Base-by-base conservation (phyloP, 2,888 invertebrate genomes). In the Mythimna loreyi region DNA sequence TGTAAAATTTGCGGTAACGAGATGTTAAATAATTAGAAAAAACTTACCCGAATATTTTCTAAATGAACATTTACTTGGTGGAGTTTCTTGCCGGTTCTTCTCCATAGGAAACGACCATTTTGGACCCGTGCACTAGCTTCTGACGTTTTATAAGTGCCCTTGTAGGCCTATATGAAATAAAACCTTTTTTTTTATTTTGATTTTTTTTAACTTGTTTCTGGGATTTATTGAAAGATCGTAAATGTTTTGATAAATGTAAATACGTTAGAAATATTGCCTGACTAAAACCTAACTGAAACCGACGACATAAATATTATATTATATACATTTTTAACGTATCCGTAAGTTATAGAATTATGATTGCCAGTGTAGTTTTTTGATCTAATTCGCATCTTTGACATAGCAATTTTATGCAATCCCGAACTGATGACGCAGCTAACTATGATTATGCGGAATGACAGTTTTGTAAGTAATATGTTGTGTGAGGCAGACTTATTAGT, bases 361-460 rank as follows among this genome's bases (percentile, higher is more conserved):
- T 21, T 40, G 36, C 65, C 16, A n/a, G 21, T 30, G 40, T 19
- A 19, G 1, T 19, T 21, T 40, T 19, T 45, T 1, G 25, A 16
- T n/a, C 6, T 49, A 9, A 43, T 65, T 45, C n/a, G 5, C n/a
- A 0, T 19, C 0, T 28, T 65, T 66, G 43, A 33, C 33, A 61
- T 21, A 8, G 65, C 62, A 66, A 13, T 21, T 50, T 19, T 6
- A n/a, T 49, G 28, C 3, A 67, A 57, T 47, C 4, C 9, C n/a
- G 6, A 16, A 9, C 36, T 36, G 49, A 49, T 67, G 49, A 30
- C 28, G 13, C 23, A 23, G 8, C 1, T 6, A 33, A 16, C n/a
- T 4, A 25, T 8, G n/a, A 21, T 11, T 11, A 2, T 55, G 21
- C 7, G 19, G 43, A 43, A 19, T 13, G 23, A n/a, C 13, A 55